These are phyloP conservation scores for Pseudochirops cupreus DNA, from an alignment of 2,797 vertebrate genomes.

Conservation along the genomic window DNA sequence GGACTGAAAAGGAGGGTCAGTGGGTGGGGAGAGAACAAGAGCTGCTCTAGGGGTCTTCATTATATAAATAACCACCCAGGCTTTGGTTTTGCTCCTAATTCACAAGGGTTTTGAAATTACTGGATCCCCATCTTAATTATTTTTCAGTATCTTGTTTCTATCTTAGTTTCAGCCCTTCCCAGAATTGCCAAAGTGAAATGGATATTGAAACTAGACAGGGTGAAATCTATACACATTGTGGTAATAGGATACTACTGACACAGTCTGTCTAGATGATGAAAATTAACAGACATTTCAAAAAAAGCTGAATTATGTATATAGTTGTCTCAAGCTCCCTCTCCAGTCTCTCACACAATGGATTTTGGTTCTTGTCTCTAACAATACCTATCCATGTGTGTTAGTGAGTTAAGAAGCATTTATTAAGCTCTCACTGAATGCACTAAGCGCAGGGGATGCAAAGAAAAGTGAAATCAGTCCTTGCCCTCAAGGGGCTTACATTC, in stretches of 20 bases:
- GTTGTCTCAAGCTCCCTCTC: background rate
- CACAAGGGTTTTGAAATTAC: background rate
- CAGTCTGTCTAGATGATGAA: background rate
- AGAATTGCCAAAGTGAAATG: background rate
- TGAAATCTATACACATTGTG: background rate
- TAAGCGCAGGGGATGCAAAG: background rate
- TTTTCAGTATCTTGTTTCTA: background rate
- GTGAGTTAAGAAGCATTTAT: background rate
- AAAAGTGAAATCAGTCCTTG: background rate
- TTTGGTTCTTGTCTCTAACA: background rate
- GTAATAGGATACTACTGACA: background rate
- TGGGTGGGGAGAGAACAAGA: background rate
- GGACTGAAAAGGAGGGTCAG: background rate
- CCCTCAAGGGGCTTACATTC: background rate
- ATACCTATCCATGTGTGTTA: background rate
- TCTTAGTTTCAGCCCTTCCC: background rate
- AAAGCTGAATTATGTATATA: background rate
- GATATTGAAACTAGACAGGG: background rate
- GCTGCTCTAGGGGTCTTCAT: background rate
- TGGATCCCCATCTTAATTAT: background rate
- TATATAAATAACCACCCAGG: background rate
- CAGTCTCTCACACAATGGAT: background rate
- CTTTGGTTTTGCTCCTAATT: background rate
- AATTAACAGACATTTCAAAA: background rate
- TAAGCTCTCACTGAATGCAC: background rate